These are phyloP conservation scores for Limosa lapponica DNA, from an alignment of 2,797 vertebrate species.

Conservation along the genomic window DNA sequence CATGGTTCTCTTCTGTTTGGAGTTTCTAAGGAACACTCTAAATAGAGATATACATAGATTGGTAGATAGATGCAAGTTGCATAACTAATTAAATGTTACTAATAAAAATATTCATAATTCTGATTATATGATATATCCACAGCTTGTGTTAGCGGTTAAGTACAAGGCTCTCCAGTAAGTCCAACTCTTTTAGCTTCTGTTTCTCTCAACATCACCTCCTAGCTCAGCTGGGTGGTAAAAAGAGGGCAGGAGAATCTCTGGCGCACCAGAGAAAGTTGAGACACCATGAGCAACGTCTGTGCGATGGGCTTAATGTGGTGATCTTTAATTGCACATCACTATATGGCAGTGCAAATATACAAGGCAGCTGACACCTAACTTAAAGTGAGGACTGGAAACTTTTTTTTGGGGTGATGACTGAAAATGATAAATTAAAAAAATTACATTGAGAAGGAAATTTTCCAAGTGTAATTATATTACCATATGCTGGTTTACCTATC, in stretches of 20 bases:
- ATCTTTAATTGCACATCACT: not conserved
- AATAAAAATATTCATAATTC: not conserved
- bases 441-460: not conserved
- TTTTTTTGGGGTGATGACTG: not conserved
- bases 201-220: not conserved
- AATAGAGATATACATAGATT: not conserved
- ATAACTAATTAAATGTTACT: not conserved
- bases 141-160: not conserved
- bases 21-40: not conserved
- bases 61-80: not conserved
- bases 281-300: not conserved
- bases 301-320: not conserved
- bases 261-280: not conserved
- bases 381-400: not conserved
- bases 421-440: not conserved
- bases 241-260: not conserved
- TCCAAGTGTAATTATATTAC: not conserved
- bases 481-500: not conserved
- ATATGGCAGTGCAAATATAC: accelerated
- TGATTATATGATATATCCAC: not conserved
- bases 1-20: not conserved
- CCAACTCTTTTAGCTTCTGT: not conserved
- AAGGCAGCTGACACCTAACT: not conserved
- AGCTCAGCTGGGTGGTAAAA: not conserved
- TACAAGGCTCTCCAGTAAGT: not conserved